Base-by-base conservation (phyloP, 1,140 invertebrate genomes). In the Drosophila sechellia region DNA sequence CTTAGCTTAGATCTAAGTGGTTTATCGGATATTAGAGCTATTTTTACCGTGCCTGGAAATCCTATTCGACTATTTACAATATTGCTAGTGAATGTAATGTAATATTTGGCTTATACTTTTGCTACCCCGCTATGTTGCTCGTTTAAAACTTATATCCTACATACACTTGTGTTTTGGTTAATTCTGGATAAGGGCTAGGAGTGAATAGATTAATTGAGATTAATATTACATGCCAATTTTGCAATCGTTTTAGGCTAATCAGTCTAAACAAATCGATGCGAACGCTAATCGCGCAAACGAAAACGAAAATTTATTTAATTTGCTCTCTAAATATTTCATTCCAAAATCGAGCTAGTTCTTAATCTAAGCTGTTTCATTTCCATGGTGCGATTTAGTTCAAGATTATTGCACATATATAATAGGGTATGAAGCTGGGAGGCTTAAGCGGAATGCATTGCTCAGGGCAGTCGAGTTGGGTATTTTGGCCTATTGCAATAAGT, bases 41-140 rank as follows among this genome's bases (percentile, higher is more conserved):
- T 77, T 43, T 76, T 73, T 79, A 84, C 79, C 83, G 79, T 86
- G 81, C 83, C 79, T 66, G 49, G 40, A 60, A 72, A 74, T 74
- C 49, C 52, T 46, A 65, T 57, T 46, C 53, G 66, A 57, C 64
- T 86, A 86, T 86, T 37, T 86, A 86, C 81, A 76, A 56, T 64
- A 70, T 52, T 66, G 56, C 66, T 34, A 77, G 56, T 61, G 43
- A 72, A 79, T 80, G 53, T 79, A 75, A 64, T 59, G 75, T 60
- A 75, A 86, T 86, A 81, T 86, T 86, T 86, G 81, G 81, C 81
- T 81, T 86, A 81, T 87, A 68, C 59, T 70, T 84, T 80, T 54
- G 68, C 69, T 86, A 85, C 84, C 45, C 81, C 61, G 53, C 65
- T 68, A 40, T 22, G 59, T 50, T 77, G 46, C 65, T 74, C 70